phyloP scores from a whole-genome alignment of 1,140 invertebrate genomes.

The Pygmarrhopalites habei region DNA sequence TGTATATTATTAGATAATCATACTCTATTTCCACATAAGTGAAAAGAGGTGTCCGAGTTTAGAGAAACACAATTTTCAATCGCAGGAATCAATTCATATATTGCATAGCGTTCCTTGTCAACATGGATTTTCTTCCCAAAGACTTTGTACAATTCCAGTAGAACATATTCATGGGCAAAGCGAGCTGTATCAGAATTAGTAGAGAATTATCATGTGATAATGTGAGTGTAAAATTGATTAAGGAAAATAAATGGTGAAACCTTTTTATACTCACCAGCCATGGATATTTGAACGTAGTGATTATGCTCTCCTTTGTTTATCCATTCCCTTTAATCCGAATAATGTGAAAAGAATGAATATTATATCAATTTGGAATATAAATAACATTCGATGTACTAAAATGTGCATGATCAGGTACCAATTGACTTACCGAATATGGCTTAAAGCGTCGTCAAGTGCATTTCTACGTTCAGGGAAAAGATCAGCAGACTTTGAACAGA shows the following conservation, averaged over 20 bases:
- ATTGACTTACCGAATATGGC: constrained; percentile 19
- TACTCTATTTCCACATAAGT: constrained; percentile 31
- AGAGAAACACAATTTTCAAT: constrained; percentile 5
- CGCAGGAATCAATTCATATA: constrained; percentile 19
- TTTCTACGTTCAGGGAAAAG: constrained; percentile 54
- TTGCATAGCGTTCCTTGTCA: constrained; percentile 17
- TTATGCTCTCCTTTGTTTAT: constrained; percentile 46
- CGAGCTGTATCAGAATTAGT: constrained; percentile 38
- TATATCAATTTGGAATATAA: background rate
- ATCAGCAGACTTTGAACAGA: constrained; percentile 48
- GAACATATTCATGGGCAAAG: constrained; percentile 42
- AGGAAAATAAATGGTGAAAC: too few species aligned
- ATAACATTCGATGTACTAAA: background rate
- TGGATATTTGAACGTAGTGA: constrained; percentile 43
- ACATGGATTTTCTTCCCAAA: constrained; percentile 41
- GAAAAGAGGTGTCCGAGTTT: constrained; percentile 19
- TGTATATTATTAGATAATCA: constrained; percentile 2
- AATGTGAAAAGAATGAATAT: background rate
- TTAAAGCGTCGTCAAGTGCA: constrained; percentile 48
- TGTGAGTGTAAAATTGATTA: too few species aligned
- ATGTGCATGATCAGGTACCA: too few species aligned
- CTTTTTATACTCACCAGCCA: constrained; percentile 23
- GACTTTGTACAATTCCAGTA: constrained; percentile 37
- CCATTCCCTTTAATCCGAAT: constrained; percentile 48
- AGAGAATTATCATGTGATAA: too few species aligned